A percentile compares a stretch with the other conserved stretches of the same genome.
phyloP scores from a whole-genome alignment of 2,113 vertebrate genomes.

The Cricetomys ansorgei region DNA sequence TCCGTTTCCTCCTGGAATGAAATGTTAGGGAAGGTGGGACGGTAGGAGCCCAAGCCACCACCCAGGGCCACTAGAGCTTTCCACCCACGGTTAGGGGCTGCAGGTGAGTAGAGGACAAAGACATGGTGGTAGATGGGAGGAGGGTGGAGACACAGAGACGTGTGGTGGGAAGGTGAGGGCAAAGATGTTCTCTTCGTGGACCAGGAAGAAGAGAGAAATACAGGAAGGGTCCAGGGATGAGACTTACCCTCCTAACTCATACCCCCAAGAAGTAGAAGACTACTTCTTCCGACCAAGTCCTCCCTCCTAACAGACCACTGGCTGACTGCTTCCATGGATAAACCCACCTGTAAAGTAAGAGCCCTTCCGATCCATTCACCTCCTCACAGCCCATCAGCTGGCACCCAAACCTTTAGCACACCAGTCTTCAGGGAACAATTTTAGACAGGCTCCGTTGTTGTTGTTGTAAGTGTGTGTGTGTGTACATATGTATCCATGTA shows the following conservation, averaged over 20 bases:
- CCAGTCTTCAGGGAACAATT: neutral
- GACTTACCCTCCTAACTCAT: neutral
- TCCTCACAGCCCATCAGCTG: neutral
- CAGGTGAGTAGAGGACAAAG: neutral
- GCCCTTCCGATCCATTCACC: neutral
- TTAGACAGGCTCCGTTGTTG: no score
- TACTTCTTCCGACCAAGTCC: neutral
- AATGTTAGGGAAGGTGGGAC: neutral
- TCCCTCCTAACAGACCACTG: neutral
- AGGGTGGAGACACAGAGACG: neutral
- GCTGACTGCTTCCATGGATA: neutral
- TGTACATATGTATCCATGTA: neutral
- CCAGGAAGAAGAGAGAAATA: neutral
- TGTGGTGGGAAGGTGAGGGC: neutral
- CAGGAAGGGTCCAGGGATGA: neutral
- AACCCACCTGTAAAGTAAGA: neutral
- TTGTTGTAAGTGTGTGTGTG: neutral
- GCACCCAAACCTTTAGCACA: neutral
- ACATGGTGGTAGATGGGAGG: neutral
- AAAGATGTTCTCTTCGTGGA: neutral
- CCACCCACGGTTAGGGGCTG: neutral
- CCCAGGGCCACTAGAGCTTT: neutral
- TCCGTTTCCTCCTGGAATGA: neutral
- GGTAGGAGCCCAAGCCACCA: neutral
- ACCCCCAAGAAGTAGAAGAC: neutral